Percentiles rank a stretch among this genome's conserved stretches.
Conservation (phyloP, 2,113 vertebrate species). For the Xenus cinereus region DNA sequence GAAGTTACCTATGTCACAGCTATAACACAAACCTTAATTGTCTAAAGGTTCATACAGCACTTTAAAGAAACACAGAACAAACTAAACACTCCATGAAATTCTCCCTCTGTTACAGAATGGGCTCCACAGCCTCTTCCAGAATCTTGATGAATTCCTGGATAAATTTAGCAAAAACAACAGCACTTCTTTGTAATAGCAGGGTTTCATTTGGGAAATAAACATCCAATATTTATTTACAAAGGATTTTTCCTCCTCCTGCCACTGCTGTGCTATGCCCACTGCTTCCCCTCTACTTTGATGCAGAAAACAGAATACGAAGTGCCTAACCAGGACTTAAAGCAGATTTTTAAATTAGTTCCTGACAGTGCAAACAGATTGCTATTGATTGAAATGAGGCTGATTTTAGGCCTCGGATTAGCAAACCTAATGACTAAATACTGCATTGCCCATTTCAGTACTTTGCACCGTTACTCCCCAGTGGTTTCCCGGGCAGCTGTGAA, state of each 20-base stretch:
- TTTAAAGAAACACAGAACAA: neutral
- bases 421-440: constrained; percentile 54
- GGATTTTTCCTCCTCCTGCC: constrained; percentile 33
- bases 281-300: constrained; percentile 1
- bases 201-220: constrained; percentile 47
- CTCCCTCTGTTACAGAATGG: neutral
- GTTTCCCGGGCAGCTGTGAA: constrained; percentile 62
- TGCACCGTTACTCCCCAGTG: constrained; percentile 41
- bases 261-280: neutral
- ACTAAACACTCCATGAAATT: neutral
- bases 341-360: constrained; percentile 74
- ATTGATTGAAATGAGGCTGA: constrained; percentile 68
- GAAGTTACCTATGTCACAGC: neutral
- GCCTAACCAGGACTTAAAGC: constrained; percentile 63
- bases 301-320: constrained; percentile 42
- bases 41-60: neutral
- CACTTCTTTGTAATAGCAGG: neutral
- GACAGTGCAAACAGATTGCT: constrained; percentile 74
- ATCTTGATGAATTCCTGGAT: neutral
- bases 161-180: constrained; percentile 44
- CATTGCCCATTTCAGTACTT: constrained; percentile 33
- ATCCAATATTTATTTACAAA: constrained; percentile 50
- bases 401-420: constrained; percentile 64
- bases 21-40: neutral
- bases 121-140: neutral